Evolutionary conservation across 2,113 vertebrate genomes (phyloP).

Genomic region (Panthera tigris): DNA sequence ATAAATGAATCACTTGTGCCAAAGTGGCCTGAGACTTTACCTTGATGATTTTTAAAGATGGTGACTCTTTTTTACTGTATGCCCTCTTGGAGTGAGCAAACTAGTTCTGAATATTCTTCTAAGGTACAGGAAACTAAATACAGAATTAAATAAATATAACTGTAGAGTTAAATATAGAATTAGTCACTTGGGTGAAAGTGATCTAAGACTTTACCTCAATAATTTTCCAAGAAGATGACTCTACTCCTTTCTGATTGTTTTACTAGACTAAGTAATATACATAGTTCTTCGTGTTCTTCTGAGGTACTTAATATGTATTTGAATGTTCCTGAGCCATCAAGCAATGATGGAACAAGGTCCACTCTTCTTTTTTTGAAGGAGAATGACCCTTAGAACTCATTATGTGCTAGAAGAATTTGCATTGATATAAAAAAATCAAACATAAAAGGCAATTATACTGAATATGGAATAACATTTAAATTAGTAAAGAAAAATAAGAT

Average conservation of each 20-base stretch:
- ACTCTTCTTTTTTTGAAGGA: not conserved
- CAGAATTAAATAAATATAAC: not conserved
- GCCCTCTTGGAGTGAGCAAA: not conserved
- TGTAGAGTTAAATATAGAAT: not conserved
- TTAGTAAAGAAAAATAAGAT: not conserved
- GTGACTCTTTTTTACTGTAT: not conserved
- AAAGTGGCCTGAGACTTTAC: not conserved
- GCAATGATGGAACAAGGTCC: not conserved
- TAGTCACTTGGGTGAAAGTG: not conserved
- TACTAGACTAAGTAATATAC: not conserved
- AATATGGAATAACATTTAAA: not conserved
- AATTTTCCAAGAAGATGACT: not conserved
- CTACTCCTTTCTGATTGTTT: not conserved
- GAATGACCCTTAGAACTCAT: not conserved
- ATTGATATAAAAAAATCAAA: not conserved
- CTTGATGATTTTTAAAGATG: not conserved
- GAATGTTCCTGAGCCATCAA: not conserved
- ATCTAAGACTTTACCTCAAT: not conserved
- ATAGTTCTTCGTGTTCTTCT: not conserved
- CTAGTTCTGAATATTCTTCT: not conserved
- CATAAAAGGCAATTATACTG: not conserved
- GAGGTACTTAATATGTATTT: not conserved
- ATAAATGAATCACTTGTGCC: not conserved
- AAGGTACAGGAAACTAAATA: not conserved
- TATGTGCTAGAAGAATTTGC: not conserved